A percentile compares a stretch with the other conserved stretches of the same genome.
Evolutionary conservation across 2,113 vertebrate genomes (phyloP).

Genomic region (Misgurnus anguillicaudatus): DNA sequence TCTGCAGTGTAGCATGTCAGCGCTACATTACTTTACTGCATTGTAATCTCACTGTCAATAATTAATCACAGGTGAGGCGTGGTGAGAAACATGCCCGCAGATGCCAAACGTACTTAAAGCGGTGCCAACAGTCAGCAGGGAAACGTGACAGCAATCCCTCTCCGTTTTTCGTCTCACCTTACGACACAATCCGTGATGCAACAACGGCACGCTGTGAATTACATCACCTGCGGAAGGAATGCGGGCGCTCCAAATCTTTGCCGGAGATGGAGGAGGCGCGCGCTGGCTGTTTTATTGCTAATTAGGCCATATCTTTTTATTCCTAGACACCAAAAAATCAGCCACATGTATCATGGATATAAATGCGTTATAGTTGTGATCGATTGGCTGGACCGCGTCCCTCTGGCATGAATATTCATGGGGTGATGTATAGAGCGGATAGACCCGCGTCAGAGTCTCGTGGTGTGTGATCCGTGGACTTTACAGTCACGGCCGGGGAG

Average conservation of each 20-base stretch:
- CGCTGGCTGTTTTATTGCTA: conserved; percentile 54
- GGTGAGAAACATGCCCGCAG: conserved; percentile 47
- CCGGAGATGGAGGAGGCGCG: not conserved
- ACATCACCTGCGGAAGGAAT: conserved; percentile 46
- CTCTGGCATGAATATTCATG: conserved; percentile 54
- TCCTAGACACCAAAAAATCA: conserved; percentile 49
- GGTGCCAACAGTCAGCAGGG: conserved; percentile 40
- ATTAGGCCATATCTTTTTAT: conserved; percentile 59
- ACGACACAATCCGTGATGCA: conserved; percentile 42
- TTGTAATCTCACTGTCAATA: conserved; percentile 51
- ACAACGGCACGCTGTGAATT: conserved; percentile 41
- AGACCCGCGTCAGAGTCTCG: conserved; percentile 19
- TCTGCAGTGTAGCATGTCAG: conserved; percentile 19
- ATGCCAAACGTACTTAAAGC: conserved; percentile 47
- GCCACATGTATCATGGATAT: conserved; percentile 55
- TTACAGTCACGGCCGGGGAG: conserved; percentile 56
- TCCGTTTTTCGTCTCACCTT: conserved; percentile 30
- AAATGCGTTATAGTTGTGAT: conserved; percentile 50
- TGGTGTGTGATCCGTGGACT: conserved; percentile 51
- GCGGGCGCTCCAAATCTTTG: not conserved
- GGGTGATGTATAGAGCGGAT: conserved; percentile 48
- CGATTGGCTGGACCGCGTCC: conserved; percentile 47
- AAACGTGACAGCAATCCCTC: conserved; percentile 48
- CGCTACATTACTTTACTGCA: conserved; percentile 30
- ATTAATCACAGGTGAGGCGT: conserved; percentile 56